These are phyloP conservation scores for Sciurus carolinensis DNA, from an alignment of 2,797 vertebrate genomes.

Conservation along the genomic window DNA sequence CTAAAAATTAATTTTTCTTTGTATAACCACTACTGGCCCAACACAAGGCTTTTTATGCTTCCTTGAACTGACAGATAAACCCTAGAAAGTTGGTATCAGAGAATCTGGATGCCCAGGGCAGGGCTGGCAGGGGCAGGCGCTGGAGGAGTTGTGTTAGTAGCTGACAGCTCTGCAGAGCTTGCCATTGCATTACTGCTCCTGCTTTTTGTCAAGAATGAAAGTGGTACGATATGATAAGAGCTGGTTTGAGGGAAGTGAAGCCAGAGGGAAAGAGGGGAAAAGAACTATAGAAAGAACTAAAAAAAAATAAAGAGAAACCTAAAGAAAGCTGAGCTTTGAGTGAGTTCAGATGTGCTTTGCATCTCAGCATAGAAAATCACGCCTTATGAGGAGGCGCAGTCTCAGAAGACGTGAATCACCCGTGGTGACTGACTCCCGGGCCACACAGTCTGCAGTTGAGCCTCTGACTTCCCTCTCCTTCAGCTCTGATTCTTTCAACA, in stretches of 20 bases:
- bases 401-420: neutral
- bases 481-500: neutral
- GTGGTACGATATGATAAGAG: neutral
- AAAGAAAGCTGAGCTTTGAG: neutral
- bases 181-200: neutral
- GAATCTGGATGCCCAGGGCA: neutral
- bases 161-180: neutral
- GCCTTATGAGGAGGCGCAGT: too few species aligned
- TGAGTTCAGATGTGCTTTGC: neutral
- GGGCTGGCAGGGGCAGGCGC: neutral
- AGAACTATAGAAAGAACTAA: neutral
- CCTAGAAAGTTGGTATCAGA: neutral
- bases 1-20: neutral
- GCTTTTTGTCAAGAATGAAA: conserved; percentile 36
- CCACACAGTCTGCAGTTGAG: neutral
- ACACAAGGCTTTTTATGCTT: neutral
- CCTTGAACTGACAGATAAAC: neutral
- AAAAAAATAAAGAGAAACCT: neutral
- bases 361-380: neutral
- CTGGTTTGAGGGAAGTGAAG: neutral
- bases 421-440: neutral
- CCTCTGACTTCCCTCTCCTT: neutral
- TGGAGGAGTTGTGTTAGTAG: neutral
- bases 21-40: neutral
- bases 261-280: neutral